A percentile compares a stretch with the other conserved stretches of the same genome.
phyloP scores from a whole-genome alignment of 2,888 invertebrate genomes.

The Alviniconcha strummeri region DNA sequence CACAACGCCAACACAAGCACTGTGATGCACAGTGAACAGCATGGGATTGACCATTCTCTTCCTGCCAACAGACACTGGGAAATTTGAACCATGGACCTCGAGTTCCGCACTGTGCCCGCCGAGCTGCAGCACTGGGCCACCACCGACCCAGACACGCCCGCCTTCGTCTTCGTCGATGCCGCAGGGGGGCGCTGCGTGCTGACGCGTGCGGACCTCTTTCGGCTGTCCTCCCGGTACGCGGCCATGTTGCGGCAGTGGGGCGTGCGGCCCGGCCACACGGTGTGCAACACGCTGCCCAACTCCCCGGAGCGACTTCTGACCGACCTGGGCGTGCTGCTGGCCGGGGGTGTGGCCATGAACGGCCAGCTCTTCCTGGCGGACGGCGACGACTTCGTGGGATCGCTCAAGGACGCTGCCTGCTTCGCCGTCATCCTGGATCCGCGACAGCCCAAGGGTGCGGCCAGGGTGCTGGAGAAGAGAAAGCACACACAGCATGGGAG shows the following conservation, averaged over 20 bases:
- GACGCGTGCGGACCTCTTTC: neutral
- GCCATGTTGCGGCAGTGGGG: constrained; percentile 1
- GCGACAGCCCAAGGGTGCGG: neutral
- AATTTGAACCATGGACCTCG: too few species aligned
- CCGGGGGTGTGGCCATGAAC: neutral
- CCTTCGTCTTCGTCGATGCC: constrained; percentile 11
- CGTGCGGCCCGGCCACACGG: neutral
- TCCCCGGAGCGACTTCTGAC: neutral
- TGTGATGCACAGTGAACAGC: too few species aligned
- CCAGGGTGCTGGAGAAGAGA: neutral
- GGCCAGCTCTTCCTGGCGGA: constrained; percentile 1
- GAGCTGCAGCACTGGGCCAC: neutral
- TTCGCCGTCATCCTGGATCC: neutral
- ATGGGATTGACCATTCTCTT: too few species aligned
- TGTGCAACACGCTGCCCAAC: constrained; percentile 14
- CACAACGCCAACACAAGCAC: too few species aligned
- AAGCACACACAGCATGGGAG: neutral
- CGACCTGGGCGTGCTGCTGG: neutral
- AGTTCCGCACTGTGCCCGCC: too few species aligned
- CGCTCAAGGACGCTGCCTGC: constrained; percentile 1
- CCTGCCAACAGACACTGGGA: too few species aligned
- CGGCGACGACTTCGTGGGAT: constrained; percentile 1
- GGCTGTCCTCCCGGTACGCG: neutral
- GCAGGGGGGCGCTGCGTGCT: neutral
- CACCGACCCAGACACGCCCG: neutral